A percentile compares a stretch with the other conserved stretches of the same genome.
Conservation (phyloP, 2,888 invertebrate species). For the Cheilosia variabilis region DNA sequence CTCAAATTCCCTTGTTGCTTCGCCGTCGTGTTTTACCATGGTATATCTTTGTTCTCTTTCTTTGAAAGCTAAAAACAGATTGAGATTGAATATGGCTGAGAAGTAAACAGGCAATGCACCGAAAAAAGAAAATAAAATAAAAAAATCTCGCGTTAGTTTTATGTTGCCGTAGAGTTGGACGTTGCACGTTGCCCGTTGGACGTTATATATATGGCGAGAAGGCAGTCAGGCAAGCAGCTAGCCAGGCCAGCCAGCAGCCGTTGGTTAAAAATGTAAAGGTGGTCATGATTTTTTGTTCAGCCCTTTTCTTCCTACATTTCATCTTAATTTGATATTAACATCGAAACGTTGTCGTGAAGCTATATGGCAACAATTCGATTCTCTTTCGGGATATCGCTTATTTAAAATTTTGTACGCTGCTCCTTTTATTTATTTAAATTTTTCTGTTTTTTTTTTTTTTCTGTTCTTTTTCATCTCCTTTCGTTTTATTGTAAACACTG, state of each 20-base stretch:
- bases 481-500: conserved; percentile 19
- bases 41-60: conserved; percentile 50
- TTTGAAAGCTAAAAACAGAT: conserved; percentile 47
- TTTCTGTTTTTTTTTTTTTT: conserved; percentile 8
- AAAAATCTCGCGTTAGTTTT: conserved; percentile 36
- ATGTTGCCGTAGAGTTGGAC: conserved; percentile 17
- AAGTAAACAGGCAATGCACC: conserved; percentile 38
- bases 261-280: conserved; percentile 51
- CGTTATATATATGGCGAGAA: background rate
- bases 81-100: conserved; percentile 44
- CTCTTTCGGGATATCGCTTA: conserved; percentile 40
- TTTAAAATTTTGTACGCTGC: conserved; percentile 32
- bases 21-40: conserved; percentile 41
- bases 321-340: conserved; percentile 64
- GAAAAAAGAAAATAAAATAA: background rate
- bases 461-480: background rate
- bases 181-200: background rate
- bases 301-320: conserved; percentile 45
- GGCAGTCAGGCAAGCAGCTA: conserved; percentile 18
- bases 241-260: conserved; percentile 24
- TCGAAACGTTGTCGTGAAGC: conserved; percentile 27
- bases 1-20: conserved; percentile 32
- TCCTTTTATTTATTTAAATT: conserved; percentile 35
- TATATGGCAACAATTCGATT: conserved; percentile 42
- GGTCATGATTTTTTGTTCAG: conserved; percentile 53